Percentiles rank a stretch among this genome's conserved stretches.
Conservation (phyloP, 2,113 vertebrate genomes). For the Irena cyanogastra region DNA sequence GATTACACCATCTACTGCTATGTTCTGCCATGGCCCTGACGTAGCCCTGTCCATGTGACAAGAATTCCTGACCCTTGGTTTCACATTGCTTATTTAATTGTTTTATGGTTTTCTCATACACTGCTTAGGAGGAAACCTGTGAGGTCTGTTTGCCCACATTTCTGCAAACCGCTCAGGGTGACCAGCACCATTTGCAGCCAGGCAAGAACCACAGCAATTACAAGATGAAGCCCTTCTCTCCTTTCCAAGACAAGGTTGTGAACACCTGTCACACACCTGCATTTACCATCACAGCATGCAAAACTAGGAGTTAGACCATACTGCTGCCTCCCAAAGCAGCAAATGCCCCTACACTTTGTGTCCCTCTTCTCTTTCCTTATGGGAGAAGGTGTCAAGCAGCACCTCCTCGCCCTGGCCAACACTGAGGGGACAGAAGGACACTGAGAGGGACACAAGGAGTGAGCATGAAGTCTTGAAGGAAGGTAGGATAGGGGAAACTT, state of each 20-base stretch:
- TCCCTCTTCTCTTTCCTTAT: not conserved
- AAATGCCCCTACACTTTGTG: not conserved
- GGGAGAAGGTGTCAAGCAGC: not conserved
- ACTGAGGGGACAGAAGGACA: not conserved
- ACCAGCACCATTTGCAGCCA: not conserved
- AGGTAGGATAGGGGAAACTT: not conserved
- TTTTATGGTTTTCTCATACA: not conserved
- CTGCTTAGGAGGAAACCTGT: not conserved
- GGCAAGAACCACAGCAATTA: not conserved
- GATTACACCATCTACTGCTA: not conserved
- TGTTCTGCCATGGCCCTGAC: not conserved
- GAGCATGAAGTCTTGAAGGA: not conserved
- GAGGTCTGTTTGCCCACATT: not conserved
- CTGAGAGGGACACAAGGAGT: not conserved
- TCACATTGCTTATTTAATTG: not conserved
- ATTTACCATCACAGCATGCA: not conserved
- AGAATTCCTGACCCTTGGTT: not conserved
- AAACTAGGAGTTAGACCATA: not conserved
- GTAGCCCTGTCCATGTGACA: not conserved
- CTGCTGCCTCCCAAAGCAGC: not conserved
- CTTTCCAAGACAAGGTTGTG: not conserved
- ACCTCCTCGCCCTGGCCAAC: not conserved
- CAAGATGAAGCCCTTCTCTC: not conserved
- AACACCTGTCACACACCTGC: not conserved
- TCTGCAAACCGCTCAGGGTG: not conserved